phyloP scores from a whole-genome alignment of 92 coral and sea anemone species.

The Palythoa grandiflora region DNA sequence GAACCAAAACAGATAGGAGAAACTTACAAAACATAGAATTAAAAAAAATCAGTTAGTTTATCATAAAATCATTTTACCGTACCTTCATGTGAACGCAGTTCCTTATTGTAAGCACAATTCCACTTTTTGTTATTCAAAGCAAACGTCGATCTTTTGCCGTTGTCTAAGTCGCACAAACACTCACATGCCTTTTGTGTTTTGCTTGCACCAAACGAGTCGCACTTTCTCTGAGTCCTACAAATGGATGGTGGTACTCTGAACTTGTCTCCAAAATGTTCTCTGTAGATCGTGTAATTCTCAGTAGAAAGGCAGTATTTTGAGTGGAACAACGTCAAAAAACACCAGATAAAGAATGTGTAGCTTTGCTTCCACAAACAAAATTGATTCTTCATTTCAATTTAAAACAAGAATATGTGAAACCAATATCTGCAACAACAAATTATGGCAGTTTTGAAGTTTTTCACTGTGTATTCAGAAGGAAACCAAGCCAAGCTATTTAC shows the following conservation, averaged over 20 bases:
- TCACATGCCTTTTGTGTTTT: not conserved
- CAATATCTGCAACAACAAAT: not conserved
- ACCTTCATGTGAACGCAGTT: conserved; percentile 17
- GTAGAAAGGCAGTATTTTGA: not conserved
- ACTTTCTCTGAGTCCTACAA: not conserved
- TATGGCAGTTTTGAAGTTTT: not conserved
- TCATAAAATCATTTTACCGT: not conserved
- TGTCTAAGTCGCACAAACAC: conserved; percentile 8
- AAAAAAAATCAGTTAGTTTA: not conserved
- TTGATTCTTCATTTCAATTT: not conserved
- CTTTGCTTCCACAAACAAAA: not conserved
- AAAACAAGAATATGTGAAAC: not conserved
- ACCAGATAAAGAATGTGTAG: not conserved
- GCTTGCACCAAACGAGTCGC: not conserved
- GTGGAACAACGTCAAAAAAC: not conserved
- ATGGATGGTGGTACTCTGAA: not conserved
- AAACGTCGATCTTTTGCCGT: conserved; percentile 5
- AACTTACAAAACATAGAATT: no score
- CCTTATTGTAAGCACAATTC: not conserved
- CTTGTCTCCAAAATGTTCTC: not conserved
- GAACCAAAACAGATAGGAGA: no score
- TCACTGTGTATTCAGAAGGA: not conserved
- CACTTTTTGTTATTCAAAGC: not conserved
- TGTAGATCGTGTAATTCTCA: not conserved
- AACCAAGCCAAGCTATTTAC: not conserved